A percentile compares a stretch with the other conserved stretches of the same genome.
These are phyloP conservation scores for Diacarnus erythraeanus DNA, from an alignment of 37 sponge, comb jelly and placozoan species.

Conservation along the genomic window DNA sequence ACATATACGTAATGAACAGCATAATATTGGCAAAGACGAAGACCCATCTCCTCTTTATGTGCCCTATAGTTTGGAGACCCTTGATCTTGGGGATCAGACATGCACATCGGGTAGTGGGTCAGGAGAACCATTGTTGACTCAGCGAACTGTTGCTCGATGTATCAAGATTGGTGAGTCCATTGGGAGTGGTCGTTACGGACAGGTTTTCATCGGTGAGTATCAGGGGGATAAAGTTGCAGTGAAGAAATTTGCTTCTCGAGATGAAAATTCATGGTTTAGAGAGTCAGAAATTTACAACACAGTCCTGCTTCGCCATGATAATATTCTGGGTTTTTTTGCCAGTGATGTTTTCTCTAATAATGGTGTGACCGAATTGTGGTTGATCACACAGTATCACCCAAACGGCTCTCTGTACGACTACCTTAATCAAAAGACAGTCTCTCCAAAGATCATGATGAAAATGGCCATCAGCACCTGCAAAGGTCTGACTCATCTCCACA, in stretches of 20 bases:
- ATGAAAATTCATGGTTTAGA: slow-evolving; percentile 84
- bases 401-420: slow-evolving; percentile 94
- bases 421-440: slow-evolving; percentile 46
- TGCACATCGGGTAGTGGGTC: slow-evolving; percentile 89
- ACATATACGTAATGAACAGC: too few species aligned
- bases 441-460: slow-evolving; percentile 16
- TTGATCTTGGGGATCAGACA: too few species aligned
- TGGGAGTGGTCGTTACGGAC: slow-evolving; percentile 92
- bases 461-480: slow-evolving; percentile 68
- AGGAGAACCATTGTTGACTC: slow-evolving; percentile 62
- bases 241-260: slow-evolving; percentile 85
- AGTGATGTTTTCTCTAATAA: slow-evolving; percentile 84
- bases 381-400: slow-evolving; percentile 94
- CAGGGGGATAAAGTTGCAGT: slow-evolving; percentile 90
- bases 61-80: too few species aligned
- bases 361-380: slow-evolving; percentile 88
- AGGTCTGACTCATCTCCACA: slow-evolving; percentile 89
- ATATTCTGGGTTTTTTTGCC: slow-evolving; percentile 88
- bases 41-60: too few species aligned
- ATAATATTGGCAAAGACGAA: too few species aligned
- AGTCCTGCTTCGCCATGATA: slow-evolving; percentile 80
- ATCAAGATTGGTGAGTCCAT: slow-evolving; percentile 75
- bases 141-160: slow-evolving; percentile 80
- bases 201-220: slow-evolving; percentile 81
- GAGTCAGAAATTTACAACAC: slow-evolving; percentile 94